A percentile compares a stretch with the other conserved stretches of the same genome.
phyloP scores from a whole-genome alignment of 1,140 invertebrate genomes.

The Pseudomyrmex gracilis region DNA sequence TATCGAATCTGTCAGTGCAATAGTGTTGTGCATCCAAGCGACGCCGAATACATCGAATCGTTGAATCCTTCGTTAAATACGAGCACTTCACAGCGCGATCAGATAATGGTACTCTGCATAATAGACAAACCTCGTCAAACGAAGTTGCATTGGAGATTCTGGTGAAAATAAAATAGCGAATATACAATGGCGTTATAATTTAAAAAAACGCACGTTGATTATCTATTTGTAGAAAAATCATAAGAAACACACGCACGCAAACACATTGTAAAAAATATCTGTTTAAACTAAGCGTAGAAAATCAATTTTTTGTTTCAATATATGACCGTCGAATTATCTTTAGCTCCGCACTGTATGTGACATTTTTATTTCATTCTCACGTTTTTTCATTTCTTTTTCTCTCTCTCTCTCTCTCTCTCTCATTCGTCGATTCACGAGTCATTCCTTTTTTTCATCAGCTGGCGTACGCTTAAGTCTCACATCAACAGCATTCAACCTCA shows the following conservation, averaged over 20 bases:
- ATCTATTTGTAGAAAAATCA: too few relatives aligned
- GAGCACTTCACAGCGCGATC: not conserved
- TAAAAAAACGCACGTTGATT: not conserved
- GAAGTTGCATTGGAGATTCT: constrained; percentile 16
- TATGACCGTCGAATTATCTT: constrained; percentile 15
- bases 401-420: constrained; percentile 20
- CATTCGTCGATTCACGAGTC: constrained; percentile 15
- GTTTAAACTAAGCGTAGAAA: too few relatives aligned
- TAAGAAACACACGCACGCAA: too few relatives aligned
- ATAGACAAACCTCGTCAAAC: constrained; percentile 8
- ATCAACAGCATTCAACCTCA: constrained; percentile 75
- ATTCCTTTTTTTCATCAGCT: constrained; percentile 62
- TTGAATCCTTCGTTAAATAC: constrained; percentile 45
- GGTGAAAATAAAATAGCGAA: not conserved
- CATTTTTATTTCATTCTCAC: constrained; percentile 11
- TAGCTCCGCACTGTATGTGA: not conserved
- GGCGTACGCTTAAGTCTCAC: constrained; percentile 56
- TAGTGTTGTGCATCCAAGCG: constrained; percentile 15
- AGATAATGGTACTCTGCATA: not conserved
- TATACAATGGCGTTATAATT: not conserved
- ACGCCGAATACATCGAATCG: not conserved
- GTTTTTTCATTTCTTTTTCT: not conserved
- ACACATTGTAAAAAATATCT: too few relatives aligned
- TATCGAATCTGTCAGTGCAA: constrained; percentile 54
- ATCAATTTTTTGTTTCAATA: constrained; percentile 23